Evolutionary conservation across 2,113 vertebrate species (phyloP), one percentile per base, ranked within the genome.

Genomic region (Neolamprologus variostigma): DNA sequence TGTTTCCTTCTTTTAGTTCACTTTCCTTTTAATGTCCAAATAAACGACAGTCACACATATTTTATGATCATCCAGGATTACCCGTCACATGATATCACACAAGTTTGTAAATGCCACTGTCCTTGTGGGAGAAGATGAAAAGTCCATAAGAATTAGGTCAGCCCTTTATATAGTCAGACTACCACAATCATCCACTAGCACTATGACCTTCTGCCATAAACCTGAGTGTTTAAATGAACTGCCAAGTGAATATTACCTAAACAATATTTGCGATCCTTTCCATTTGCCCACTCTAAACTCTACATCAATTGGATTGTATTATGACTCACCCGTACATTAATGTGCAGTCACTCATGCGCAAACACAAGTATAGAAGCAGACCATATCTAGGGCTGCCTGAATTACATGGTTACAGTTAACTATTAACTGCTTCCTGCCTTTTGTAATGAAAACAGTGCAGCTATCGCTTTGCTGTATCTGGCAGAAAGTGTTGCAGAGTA

Each of bases 401-500:
- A 35, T 84, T 28, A 50, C 51, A 78, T 6, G 33, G 37, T 47
- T 26, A 45, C 57, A 11, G 42, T 91, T 78, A 90, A 90, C 89
- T 81, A 3, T 78, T 31, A 31, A 28, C 73, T 86, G 81, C 71
- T 91, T 89, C 40, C 82, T 54, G 35, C 54, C 81, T 80, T 57
- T 42, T 78, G 71, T 10, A 5, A 59, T 11, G 21, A 81, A 84
- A 89, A 95, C 92, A 96, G 83, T 83, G 73, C 8, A 3, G 53
- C 80, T 89, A 71, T 95, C 90, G 88, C 61, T 37, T 89, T 84
- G 57, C 89, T 54, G 81, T 81, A 79, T 87, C 80, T 81, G 89
- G 86, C 80, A 87, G 80, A 82, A 84, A 87, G 73, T 90, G 87
- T 50, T 50, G 35, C 80, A 61, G 37, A 73, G 84, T 54, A 90